Conservation (phyloP, 1,140 invertebrate genomes). For the Calliopsis andreniformis region DNA sequence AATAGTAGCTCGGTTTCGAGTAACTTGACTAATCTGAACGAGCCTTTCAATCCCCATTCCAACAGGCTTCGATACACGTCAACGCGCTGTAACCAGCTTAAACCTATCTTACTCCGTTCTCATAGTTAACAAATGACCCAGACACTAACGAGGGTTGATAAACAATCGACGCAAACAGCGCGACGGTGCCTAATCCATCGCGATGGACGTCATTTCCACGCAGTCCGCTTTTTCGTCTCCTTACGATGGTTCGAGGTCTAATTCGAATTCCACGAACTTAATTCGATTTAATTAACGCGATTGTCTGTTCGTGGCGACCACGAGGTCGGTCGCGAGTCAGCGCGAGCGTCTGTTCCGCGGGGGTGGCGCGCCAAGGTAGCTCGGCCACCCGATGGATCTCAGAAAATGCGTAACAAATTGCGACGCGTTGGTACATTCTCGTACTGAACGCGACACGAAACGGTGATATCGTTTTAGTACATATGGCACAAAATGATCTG, state of each 20-base stretch:
- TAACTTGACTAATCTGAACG: too few relatives aligned
- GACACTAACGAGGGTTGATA: too few relatives aligned
- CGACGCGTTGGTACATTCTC: constrained; percentile 38
- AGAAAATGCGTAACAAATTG: neutral
- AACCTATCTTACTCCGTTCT: too few relatives aligned
- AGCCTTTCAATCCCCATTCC: too few relatives aligned
- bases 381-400: constrained; percentile 18
- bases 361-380: neutral
- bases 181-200: neutral
- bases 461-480: constrained; percentile 52
- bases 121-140: too few relatives aligned
- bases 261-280: neutral
- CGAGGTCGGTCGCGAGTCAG: neutral
- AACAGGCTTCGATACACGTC: too few relatives aligned
- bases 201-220: neutral
- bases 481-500: constrained; percentile 49
- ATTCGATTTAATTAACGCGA: constrained; percentile 5
- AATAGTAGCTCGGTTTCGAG: too few relatives aligned
- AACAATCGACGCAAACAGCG: neutral
- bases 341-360: constrained; percentile 2
- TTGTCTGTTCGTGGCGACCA: constrained; percentile 1
- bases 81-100: too few relatives aligned
- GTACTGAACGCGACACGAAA: constrained; percentile 21
- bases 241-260: neutral
- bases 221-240: neutral